Conservation (phyloP, 2,888 invertebrate species). For the Plebejus melissa region DNA sequence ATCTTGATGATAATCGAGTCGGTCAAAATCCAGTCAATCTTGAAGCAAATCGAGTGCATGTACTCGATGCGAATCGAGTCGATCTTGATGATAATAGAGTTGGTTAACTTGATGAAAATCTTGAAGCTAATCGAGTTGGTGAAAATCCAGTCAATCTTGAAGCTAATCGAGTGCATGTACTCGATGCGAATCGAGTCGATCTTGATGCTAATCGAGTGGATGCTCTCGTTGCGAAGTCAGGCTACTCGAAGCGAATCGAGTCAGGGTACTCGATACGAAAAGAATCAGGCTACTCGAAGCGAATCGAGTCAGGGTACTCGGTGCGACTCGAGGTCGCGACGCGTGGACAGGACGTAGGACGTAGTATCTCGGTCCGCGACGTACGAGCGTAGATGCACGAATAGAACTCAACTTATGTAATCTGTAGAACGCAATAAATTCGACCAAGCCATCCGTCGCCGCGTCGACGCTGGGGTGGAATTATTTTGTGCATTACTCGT, state of each 20-base stretch:
- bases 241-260: no score
- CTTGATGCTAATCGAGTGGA: background rate
- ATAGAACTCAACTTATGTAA: slow-evolving; percentile 19
- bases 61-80: background rate
- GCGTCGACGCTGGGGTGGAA: slow-evolving; percentile 8
- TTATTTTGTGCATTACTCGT: slow-evolving; percentile 25
- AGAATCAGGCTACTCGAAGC: no score
- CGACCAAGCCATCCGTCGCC: slow-evolving; percentile 16
- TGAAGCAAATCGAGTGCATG: no score
- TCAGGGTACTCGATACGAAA: background rate
- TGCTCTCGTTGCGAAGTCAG: no score
- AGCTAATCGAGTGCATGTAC: background rate
- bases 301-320: background rate
- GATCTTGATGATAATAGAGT: background rate
- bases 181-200: no score
- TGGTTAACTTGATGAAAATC: background rate
- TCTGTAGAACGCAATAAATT: slow-evolving; percentile 24
- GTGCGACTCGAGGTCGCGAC: background rate
- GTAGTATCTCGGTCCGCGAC: background rate
- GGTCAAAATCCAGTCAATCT: no score
- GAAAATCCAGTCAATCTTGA: background rate
- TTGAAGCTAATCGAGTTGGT: background rate
- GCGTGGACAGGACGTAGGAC: slow-evolving; percentile 1
- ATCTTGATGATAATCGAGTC: no score
- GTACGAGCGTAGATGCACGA: slow-evolving; percentile 8